Base-by-base conservation (phyloP, 2,113 vertebrate species). In the Galeopterus variegatus region DNA sequence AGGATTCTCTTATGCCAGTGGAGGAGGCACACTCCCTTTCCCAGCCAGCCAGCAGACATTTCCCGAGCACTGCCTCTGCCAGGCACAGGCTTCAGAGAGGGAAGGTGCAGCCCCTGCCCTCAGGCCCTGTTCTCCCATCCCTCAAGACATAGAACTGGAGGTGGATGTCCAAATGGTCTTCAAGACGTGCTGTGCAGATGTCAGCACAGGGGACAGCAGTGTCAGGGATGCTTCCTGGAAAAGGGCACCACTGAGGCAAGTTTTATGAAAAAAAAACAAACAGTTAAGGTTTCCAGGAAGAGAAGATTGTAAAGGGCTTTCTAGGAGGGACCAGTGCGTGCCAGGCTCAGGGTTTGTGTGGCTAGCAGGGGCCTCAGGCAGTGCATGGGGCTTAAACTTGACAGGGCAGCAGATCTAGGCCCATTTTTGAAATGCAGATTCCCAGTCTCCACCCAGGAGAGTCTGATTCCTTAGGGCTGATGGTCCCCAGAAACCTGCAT, bases 11-110 rank as follows among this genome's bases (percentile, higher is more conserved):
- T 4, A 1, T 15, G 33, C 58, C 3, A 1, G 17, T 12, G 3
- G 54, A 41, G 8, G 58, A 8, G 18, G 41, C 15, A 1, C 13
- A 24, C 6, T 36, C 23, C 8, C n/a, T 1, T 60, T 14, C 31
- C 64, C 54, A 12, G 4, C 12, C 12, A 0, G 62, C 52, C 8
- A 3, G 62, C 31, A n/a, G 60, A 8, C 0, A 1, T 24, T 58
- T 82, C 45, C 67, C 14, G 2, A 11, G 70, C 15, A 21, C 19
- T 28, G 2, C 6, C 36, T 48, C 45, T 58, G 56, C 65, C n/a
- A 6, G 75, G 50, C 21, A 11, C 36, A 36, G 79, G 76, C 50
- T n/a, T 86, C 60, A 45, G 56, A 48, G 31, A 50, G 41, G 24
- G 79, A 52, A 36, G 8, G 50, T 1, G 0, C 8, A 45, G 85